Evolutionary conservation across 2,113 vertebrate species (phyloP), one percentile per base, ranked within the genome.

Genomic region (Macrotis lagotis): DNA sequence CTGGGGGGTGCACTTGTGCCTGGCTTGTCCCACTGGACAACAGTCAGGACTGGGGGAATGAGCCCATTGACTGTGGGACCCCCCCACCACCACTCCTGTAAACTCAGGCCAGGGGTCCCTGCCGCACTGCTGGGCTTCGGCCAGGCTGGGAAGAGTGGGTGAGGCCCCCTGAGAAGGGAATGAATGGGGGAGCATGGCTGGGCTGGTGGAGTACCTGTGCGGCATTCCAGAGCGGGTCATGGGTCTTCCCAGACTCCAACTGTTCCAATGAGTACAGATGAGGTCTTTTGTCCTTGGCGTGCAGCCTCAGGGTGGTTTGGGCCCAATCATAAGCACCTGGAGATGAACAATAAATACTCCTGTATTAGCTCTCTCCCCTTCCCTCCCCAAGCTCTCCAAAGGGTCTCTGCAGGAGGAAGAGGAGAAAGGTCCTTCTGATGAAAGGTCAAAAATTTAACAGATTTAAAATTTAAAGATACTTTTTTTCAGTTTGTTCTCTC

Each of bases 221-320:
- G 44, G 98, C 99, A 0, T 99, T 99, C 99, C 99, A 99, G 19
- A 99, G 98, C 0, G 98, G 98, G 94, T 99, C 99, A 0, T 99
- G 98, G 0, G 99, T 99, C 88, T 98, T 97, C 0, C 98, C 98
- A 49, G 98, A 97, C 97, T 99, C 99, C 96, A 99, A 98, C 95
- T 99, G 98, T 94, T 98, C 96, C 8, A 98, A 97, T 0, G 97
- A 96, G 91, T 99, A 99, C 50, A 99, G 66, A 88, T 99, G 98
- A 6, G 98, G 93, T 93, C 99, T 98, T 94, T 98, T 50, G 98
- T 99, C 99, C 97, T 99, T 98, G 93, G 98, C 97, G 0, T 99
- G 99, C 55, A 98, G 98, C 95, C 98, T 98, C 95, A 99, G 96
- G 0, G 99, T 99, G 95, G 99, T 99, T 97, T 98, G 99, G 0